Conservation (phyloP, 2,888 invertebrate genomes). For the Amiota minor region DNA sequence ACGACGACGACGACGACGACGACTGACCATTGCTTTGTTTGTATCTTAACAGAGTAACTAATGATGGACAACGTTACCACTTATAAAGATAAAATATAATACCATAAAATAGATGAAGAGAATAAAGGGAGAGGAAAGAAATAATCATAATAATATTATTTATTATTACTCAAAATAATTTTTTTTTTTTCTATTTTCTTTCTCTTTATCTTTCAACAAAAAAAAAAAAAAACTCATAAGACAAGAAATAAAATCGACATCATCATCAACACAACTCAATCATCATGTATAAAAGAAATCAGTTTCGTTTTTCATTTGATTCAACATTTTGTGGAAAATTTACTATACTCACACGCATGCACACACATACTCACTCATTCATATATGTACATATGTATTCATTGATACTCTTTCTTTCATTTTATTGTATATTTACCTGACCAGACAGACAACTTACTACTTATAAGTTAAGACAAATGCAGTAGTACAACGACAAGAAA, state of each 20-base stretch:
- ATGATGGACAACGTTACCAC: slow-evolving; percentile 52
- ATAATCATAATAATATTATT: slow-evolving; percentile 12
- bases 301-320: slow-evolving; percentile 59
- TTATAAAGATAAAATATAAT: neutral
- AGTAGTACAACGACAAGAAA: no score
- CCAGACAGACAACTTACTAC: slow-evolving; percentile 2
- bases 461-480: no score
- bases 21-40: slow-evolving; percentile 34
- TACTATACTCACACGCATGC: slow-evolving; percentile 49
- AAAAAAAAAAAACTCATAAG: neutral
- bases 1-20: no score
- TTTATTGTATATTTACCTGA: neutral
- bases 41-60: slow-evolving; percentile 54
- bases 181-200: neutral
- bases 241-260: slow-evolving; percentile 14
- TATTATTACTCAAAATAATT: neutral
- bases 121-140: neutral
- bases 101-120: neutral
- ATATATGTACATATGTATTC: no score
- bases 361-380: neutral
- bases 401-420: neutral
- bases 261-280: slow-evolving; percentile 10
- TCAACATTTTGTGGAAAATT: slow-evolving; percentile 66
- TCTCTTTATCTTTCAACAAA: neutral
- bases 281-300: slow-evolving; percentile 50